A percentile compares a stretch with the other conserved stretches of the same genome.
These are phyloP conservation scores for Channa striata DNA, from an alignment of 2,797 vertebrate species.

Conservation along the genomic window DNA sequence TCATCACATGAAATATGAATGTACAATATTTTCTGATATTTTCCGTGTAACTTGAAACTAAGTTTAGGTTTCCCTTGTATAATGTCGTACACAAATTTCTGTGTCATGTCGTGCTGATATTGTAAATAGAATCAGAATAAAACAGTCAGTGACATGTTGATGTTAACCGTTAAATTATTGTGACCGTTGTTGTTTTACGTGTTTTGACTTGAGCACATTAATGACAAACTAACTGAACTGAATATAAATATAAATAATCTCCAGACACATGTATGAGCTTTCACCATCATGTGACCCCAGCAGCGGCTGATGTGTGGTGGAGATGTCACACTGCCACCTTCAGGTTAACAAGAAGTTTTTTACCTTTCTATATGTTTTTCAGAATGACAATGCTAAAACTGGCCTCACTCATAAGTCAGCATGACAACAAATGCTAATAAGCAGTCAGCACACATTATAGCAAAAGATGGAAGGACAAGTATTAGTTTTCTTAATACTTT, in stretches of 20 bases:
- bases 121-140: slow-evolving; percentile 72
- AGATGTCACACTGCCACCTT: no score
- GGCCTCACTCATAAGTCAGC: background rate
- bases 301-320: no score
- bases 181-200: background rate
- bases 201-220: no score
- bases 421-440: background rate
- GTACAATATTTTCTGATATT: slow-evolving; percentile 42
- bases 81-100: background rate
- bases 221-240: no score
- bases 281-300: no score
- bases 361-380: no score
- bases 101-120: background rate
- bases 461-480: background rate
- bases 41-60: slow-evolving; percentile 21
- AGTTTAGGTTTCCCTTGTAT: background rate
- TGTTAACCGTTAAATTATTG: background rate
- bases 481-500: background rate
- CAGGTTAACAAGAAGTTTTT: no score
- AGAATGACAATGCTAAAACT: no score
- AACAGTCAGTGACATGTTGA: slow-evolving; percentile 11
- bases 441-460: background rate
- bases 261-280: no score
- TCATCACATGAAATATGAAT: slow-evolving; percentile 56
- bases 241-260: background rate